These are phyloP conservation scores for Leistus spinibarbis DNA, from an alignment of 2,888 invertebrate species.

Conservation along the genomic window DNA sequence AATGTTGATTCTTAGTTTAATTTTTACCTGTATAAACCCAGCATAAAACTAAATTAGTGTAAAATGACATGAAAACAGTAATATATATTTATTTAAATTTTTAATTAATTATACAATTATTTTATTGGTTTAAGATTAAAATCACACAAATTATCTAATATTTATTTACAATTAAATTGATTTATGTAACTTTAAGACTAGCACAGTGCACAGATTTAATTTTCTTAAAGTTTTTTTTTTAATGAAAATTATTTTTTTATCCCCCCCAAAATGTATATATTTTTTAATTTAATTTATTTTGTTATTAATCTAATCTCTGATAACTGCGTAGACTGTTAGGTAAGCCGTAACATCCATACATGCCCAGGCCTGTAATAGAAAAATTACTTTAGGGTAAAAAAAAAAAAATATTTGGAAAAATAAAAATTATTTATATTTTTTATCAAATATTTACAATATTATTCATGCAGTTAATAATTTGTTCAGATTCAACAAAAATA, in stretches of 20 bases:
- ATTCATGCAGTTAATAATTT: neutral
- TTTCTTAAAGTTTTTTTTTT: neutral
- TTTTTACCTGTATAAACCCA: no score
- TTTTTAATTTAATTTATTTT: neutral
- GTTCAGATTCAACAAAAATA: neutral
- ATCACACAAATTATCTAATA: no score
- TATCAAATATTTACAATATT: neutral
- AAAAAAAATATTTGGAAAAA: neutral
- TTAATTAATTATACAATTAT: no score
- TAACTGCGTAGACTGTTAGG: conserved; percentile 56
- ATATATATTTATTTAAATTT: no score
- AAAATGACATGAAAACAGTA: no score
- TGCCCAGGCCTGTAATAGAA: conserved; percentile 65
- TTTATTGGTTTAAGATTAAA: no score
- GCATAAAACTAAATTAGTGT: no score
- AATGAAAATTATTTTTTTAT: neutral
- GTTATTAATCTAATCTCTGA: conserved; percentile 52
- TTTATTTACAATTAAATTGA: neutral
- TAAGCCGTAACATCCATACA: conserved; percentile 76
- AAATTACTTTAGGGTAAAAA: neutral
- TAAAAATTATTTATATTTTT: conserved; percentile 8
- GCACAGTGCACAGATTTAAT: neutral
- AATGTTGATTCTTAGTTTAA: no score
- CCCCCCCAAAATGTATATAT: neutral
- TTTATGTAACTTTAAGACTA: neutral